Evolutionary conservation across 1,140 invertebrate genomes (phyloP), one percentile per base, ranked within the genome.

Genomic region (Atta colombica): DNA sequence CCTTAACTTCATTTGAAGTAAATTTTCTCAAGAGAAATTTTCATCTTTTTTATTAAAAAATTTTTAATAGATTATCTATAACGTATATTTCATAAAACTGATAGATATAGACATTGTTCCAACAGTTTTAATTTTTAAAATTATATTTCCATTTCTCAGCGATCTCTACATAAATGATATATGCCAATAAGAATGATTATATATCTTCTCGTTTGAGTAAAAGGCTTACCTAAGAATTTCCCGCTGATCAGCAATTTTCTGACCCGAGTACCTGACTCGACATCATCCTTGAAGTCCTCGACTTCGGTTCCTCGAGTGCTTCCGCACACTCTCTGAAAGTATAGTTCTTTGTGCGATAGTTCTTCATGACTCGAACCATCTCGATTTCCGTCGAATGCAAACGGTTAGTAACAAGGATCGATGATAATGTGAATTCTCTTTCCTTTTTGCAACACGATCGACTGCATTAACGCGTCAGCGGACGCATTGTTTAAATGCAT

Each of bases 231-330:
- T 69, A 75, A 89, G 85, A 89, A 89, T 86, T 89, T 86, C 55
- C 75, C 61, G 71, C 72, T 77, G 89, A 90, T 90, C 89, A 90
- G 89, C 89, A 87, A 90, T 90, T 90, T 90, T 90, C 69, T 90
- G 88, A 90, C 71, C 89, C 77, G n/a, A 78, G 89, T 89, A 90
- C 65, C 39, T 87, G 88, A 86, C 89, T 81, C 86, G 89, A 90
- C 86, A 85, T 84, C 81, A 90, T 81, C 71, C 86, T 90, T 71
- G 71, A 90, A 72, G 75, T 77, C 68, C 85, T 90, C 89, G 71
- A 90, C 25, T 25, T 25, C 71, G 74, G 86, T 77, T 90, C 60
- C 71, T 90, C 86, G 81, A 90, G 86, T 89, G 68, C 86, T 87
- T 89, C 85, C 88, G 85, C 87, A 87, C 77, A 87, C 89, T 88